Base-by-base conservation (phyloP, 1,140 invertebrate genomes). In the Pygmarrhopalites habei region DNA sequence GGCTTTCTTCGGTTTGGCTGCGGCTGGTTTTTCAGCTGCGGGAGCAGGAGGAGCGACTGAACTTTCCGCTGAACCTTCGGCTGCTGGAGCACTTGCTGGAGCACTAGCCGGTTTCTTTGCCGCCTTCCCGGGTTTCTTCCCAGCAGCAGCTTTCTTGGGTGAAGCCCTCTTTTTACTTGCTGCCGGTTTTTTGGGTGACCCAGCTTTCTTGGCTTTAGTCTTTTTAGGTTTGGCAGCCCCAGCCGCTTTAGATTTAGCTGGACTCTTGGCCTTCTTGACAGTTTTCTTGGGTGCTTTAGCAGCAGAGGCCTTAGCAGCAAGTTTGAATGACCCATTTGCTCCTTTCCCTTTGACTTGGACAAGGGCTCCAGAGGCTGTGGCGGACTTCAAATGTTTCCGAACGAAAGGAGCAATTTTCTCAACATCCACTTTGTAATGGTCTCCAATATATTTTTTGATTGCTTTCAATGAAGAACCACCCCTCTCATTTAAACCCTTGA, bases 381-480 rank as follows among this genome's bases (percentile, higher is more conserved):
- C 58, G 51, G 72, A 74, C 72, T 82, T 83, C 66, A 84, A 69
- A 56, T 80, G 82, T 64, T 82, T 82, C 65, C 80, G 67, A 60
- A 75, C 62, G 64, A 70, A 71, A 17, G 69, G 63, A 1, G 67
- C 61, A 44, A 43, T 30, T 68, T 73, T 73, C 17, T 73, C 73
- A 32, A 69, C 68, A 66, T 74, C 74, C 10, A 75, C 72, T 49
- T 81, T 82, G 49, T 75, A 75, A 72, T 73, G 71, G 10, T 72
- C 65, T 23, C 58, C 65, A 5, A 58, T 29, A n/a, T 5, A 58
- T 26, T 58, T 58, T 10, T 58, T 58, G 17, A 58, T 58, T 0
- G 57, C 57, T 14, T 58, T 39, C 19, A 58, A 43, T 2, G 57
- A 58, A 25, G 57, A 46, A n/a, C 57, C 57, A 17, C 57, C 43